Evolutionary conservation across 2,797 vertebrate species (phyloP), one percentile per base, ranked within the genome.

Genomic region (Coregonus suidteri): DNA sequence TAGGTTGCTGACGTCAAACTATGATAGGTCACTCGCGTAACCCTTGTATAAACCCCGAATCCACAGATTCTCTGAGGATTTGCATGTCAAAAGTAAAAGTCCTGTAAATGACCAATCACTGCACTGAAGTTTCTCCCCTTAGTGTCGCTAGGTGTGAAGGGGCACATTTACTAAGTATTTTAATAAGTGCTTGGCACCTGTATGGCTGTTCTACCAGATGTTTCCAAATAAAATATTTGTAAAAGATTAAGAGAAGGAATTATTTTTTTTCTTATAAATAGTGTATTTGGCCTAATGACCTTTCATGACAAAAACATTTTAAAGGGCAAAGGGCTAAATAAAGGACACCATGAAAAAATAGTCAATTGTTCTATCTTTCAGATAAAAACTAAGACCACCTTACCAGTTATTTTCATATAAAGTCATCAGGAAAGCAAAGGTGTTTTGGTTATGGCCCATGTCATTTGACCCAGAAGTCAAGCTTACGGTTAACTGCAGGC

Each of bases 401-500:
- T 18, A 56, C 56, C 56, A 64, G 3, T 2, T 64, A 11, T 64
- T 64, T 30, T 13, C 4, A 64, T 64, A 62, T 1, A 47, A 47
- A 9, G 41, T 11, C 41, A 47, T 11, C 41, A 47, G 41, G 41
- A 62, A 20, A 62, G 15, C 59, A 64, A 64, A n/a, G 59, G n/a
- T n/a, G n/a, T n/a, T n/a, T n/a, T n/a, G n/a, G n/a, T n/a, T n/a
- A n/a, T n/a, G n/a, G n/a, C n/a, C n/a, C 20, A 20, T 1, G 16
- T 64, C 59, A 30, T 13, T 13, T 64, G 59, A 64, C 56, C n/a
- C 56, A 20, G n/a, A 64, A 52, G 47, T 56, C 64, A 18, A 72
- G 25, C 68, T 68, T 68, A 64, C 9, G 35, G 34, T 53, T 77
- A 34, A 71, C 71, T 65, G 6, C 52, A 34, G 11, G 35, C 53